Evolutionary conservation across 1,140 invertebrate species (phyloP), one percentile per base, ranked within the genome.

Genomic region (Drosophila hydei): DNA sequence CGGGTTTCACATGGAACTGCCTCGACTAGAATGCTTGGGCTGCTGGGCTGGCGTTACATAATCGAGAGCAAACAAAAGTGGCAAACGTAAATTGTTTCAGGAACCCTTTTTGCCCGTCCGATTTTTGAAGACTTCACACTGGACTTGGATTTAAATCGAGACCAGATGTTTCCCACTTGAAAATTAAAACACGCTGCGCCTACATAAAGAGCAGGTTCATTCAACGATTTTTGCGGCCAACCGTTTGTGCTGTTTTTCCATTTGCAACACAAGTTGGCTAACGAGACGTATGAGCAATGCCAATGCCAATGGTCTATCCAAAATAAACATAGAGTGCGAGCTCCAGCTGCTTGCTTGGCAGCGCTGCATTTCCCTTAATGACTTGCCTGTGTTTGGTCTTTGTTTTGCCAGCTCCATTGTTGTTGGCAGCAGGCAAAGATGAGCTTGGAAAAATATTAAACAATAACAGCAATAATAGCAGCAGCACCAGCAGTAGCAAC

Each of bases 161-260:
- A 40, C 43, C 14, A 55, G 19, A 40, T 65, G 63, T 54, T 77
- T 62, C 64, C 45, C 38, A 63, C 60, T 60, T 67, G 60, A 58
- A 77, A 80, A 77, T 87, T 75, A 80, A 85, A 85, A 77, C 69
- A 61, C 77, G 70, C 65, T 77, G 59, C 72, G 61, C 69, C 79
- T 56, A 60, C 30, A 33, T 33, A 12, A 78, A 59, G 64, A 54
- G 43, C 77, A 74, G 69, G 61, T 74, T 59, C 77, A 72, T 87
- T 87, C 78, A 73, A 70, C 62, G 40, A 48, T 47, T 65, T 75
- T 38, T 62, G 54, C 45, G 45, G 68, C 62, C 74, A 63, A 36
- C 36, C 51, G 18, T 73, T 45, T 19, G 30, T 11, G 30, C 63
- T 40, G 14, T 30, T 62, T 56, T 69, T 70, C 38, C 38, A 16